A percentile compares a stretch with the other conserved stretches of the same genome.
Evolutionary conservation across 2,113 vertebrate species (phyloP).

Genomic region (Chaetorhynchus papuensis): DNA sequence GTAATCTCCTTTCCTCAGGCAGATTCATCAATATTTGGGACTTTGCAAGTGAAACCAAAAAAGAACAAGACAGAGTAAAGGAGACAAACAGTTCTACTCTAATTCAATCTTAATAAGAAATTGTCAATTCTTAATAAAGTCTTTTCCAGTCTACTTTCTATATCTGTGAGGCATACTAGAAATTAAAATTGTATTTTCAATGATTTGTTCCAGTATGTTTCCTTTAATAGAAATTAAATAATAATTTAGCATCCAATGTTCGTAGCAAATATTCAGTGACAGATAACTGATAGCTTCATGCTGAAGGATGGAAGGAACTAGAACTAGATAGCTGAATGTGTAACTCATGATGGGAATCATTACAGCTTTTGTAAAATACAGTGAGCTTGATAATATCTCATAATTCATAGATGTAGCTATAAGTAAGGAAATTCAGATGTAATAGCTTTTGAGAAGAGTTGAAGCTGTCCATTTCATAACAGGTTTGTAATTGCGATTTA

Average conservation of each 20-base stretch:
- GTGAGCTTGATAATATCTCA: neutral
- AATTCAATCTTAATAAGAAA: neutral
- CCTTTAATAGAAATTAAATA: constrained; percentile 13
- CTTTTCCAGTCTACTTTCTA: neutral
- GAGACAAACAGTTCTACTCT: neutral
- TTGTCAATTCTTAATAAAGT: neutral
- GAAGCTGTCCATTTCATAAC: neutral
- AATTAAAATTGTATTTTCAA: neutral
- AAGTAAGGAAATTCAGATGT: neutral
- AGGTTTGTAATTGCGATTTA: neutral
- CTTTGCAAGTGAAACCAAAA: neutral
- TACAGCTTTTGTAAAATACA: neutral
- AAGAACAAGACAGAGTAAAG: neutral
- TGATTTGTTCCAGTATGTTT: neutral
- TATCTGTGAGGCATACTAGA: neutral
- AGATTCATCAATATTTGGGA: constrained; percentile 42
- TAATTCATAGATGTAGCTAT: neutral
- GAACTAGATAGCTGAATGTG: neutral
- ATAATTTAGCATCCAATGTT: neutral
- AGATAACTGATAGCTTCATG: neutral
- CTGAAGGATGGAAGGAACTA: neutral
- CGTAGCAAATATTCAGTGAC: neutral
- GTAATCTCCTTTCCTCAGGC: neutral
- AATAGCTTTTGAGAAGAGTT: neutral
- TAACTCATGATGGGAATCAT: neutral